Evolutionary conservation across 2,113 vertebrate species (phyloP).

Genomic region (Thinocorus orbignyianus): DNA sequence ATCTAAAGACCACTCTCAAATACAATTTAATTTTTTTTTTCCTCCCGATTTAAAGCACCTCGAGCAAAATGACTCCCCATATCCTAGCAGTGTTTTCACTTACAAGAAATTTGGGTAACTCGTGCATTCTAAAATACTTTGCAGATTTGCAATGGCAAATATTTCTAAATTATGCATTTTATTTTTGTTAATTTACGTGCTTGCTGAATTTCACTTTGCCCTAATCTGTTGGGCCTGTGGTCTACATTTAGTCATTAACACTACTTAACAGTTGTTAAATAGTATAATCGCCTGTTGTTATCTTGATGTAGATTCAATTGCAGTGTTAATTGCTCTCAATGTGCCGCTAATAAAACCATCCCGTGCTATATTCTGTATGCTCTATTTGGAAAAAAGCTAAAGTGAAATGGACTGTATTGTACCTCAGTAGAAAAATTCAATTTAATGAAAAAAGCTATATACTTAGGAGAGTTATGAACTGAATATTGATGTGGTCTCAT

Average conservation of each 20-base stretch:
- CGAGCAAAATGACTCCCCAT: neutral
- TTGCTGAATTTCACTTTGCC: neutral
- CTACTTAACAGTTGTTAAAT: constrained; percentile 56
- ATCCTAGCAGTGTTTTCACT: neutral
- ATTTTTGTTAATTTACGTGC: neutral
- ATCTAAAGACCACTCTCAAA: neutral
- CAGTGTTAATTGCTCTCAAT: constrained; percentile 32
- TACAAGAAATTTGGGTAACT: neutral
- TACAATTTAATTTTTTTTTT: neutral
- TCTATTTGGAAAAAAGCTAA: neutral
- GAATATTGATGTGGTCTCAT: neutral
- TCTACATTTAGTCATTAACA: constrained; percentile 22
- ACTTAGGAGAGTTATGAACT: neutral
- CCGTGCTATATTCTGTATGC: neutral
- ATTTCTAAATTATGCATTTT: constrained; percentile 25
- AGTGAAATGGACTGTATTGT: neutral
- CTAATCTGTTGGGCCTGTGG: neutral
- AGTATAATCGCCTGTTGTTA: constrained; percentile 25
- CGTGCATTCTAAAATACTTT: constrained; percentile 11
- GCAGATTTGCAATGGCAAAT: neutral
- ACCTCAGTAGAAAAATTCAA: neutral
- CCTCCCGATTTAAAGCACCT: neutral
- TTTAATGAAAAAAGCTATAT: neutral
- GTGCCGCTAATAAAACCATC: constrained; percentile 7
- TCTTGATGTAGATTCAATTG: neutral